These are phyloP conservation scores for Morinoia aosen DNA, from an alignment of 2,888 invertebrate genomes.

Conservation along the genomic window DNA sequence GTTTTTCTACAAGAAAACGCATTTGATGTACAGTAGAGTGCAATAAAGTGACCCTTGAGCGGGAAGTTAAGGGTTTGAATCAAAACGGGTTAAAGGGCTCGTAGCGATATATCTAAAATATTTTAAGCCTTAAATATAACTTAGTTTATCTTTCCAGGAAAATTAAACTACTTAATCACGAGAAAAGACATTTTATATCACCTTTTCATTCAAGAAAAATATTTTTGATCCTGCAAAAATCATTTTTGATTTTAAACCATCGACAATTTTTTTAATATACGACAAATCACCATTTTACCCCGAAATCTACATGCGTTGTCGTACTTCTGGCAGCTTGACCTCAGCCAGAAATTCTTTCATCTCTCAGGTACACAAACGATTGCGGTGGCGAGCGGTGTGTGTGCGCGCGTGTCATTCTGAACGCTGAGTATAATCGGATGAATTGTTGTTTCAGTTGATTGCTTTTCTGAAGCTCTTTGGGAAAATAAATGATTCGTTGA, in stretches of 20 bases:
- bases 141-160: neutral
- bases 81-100: neutral
- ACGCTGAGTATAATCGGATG: neutral
- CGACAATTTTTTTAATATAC: neutral
- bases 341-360: conserved; percentile 43
- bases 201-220: neutral
- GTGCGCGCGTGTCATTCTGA: neutral
- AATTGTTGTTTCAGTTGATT: neutral
- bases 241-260: neutral
- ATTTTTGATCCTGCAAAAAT: neutral
- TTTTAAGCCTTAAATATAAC: neutral
- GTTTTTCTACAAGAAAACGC: neutral
- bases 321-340: conserved; percentile 44
- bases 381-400: conserved; percentile 14
- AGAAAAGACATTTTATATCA: neutral
- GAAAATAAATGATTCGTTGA: neutral
- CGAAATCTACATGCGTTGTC: neutral
- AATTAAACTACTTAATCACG: neutral
- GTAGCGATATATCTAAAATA: neutral
- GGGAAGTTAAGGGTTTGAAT: neutral
- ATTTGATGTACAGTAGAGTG: neutral
- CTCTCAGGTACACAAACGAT: conserved; percentile 25
- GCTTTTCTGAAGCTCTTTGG: neutral
- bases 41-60: neutral
- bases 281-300: neutral